These are phyloP conservation scores for Leucosticte australis DNA, from an alignment of 2,113 vertebrate genomes.

Conservation along the genomic window DNA sequence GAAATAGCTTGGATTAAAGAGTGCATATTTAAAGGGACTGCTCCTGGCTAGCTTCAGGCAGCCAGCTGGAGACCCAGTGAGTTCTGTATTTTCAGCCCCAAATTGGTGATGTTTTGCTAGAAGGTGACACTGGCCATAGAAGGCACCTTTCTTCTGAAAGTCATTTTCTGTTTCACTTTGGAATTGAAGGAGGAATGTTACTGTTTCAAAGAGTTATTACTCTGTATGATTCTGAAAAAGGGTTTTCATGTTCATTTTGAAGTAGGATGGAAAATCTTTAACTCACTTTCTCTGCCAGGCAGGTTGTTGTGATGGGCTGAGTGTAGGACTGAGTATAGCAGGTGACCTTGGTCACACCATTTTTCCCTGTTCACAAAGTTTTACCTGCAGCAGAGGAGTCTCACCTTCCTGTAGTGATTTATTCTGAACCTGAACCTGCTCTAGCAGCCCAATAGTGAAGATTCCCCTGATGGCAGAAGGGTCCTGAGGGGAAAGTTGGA, in stretches of 20 bases:
- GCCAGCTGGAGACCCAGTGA: not conserved
- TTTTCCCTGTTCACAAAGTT: not conserved
- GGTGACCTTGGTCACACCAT: not conserved
- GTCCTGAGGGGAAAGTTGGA: not conserved
- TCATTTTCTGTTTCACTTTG: not conserved
- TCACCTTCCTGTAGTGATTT: not conserved
- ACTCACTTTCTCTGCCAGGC: not conserved
- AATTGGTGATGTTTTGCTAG: not conserved
- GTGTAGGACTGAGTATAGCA: not conserved
- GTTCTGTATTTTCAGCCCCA: not conserved
- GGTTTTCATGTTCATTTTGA: not conserved
- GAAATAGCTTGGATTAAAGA: not conserved
- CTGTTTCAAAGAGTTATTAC: not conserved
- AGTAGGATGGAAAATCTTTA: not conserved
- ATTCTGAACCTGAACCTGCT: not conserved
- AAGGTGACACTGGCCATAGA: not conserved
- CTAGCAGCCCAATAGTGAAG: not conserved
- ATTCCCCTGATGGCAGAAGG: not conserved
- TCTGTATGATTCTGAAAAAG: not conserved
- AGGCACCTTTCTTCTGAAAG: not conserved
- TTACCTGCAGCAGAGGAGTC: not conserved
- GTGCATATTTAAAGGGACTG: not conserved
- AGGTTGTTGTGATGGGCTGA: not conserved
- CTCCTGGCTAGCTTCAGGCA: not conserved
- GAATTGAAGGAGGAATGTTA: not conserved